These are phyloP conservation scores for Picathartes gymnocephalus DNA, from an alignment of 2,113 vertebrate species.

Conservation along the genomic window DNA sequence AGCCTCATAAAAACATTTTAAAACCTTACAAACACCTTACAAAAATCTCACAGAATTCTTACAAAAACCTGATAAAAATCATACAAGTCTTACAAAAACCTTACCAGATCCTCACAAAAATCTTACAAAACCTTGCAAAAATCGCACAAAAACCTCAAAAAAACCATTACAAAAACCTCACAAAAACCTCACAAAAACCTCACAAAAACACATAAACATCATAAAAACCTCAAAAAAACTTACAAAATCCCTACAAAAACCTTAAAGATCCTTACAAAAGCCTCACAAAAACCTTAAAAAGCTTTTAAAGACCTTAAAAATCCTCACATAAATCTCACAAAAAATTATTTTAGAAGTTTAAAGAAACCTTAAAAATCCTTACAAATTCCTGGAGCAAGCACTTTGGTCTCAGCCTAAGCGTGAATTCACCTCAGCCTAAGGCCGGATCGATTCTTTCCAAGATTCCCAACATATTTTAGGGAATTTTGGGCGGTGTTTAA, in stretches of 20 bases:
- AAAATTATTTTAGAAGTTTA: no score
- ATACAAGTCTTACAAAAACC: no score
- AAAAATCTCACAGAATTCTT: background rate
- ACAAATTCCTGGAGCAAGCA: background rate
- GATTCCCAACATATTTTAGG: background rate
- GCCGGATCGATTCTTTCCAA: accelerated
- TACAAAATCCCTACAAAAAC: background rate
- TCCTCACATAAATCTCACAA: background rate
- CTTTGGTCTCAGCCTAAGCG: background rate
- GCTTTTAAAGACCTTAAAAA: no score
- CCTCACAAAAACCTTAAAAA: background rate
- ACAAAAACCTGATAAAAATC: background rate
- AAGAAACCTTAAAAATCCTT: background rate
- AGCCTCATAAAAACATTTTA: background rate
- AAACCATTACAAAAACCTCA: accelerated
- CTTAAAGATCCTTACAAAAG: background rate
- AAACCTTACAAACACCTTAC: background rate
- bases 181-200: background rate
- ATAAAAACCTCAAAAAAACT: background rate
- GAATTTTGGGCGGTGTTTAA: background rate
- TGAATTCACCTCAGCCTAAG: background rate
- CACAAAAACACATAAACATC: accelerated
- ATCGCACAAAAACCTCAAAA: background rate
- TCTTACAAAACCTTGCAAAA: background rate
- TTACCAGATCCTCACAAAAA: background rate